These are phyloP conservation scores for Myotis brandtii DNA, from an alignment of 2,113 vertebrate species.

Conservation along the genomic window DNA sequence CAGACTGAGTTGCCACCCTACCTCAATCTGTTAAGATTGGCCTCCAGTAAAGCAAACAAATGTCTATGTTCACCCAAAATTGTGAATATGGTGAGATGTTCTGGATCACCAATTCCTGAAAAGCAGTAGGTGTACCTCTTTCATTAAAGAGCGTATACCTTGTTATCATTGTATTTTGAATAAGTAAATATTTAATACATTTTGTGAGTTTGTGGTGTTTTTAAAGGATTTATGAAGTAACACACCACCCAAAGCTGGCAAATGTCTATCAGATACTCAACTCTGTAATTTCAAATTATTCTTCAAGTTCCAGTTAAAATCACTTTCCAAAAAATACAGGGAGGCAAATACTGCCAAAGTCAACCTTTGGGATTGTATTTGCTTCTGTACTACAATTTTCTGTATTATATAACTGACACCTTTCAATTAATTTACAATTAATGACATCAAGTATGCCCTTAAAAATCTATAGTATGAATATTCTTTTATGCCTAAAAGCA, in stretches of 20 bases:
- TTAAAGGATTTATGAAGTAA: conserved; percentile 5
- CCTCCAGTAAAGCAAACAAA: background rate
- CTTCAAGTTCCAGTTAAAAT: conserved; percentile 29
- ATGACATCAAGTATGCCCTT: background rate
- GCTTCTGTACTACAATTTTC: conserved; percentile 17
- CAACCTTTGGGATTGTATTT: background rate
- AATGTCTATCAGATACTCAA: background rate
- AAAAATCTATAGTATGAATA: background rate
- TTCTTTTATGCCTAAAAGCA: conserved; percentile 7
- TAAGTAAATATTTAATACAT: conserved; percentile 19
- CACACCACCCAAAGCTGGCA: background rate
- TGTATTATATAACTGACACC: background rate
- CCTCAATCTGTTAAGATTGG: background rate
- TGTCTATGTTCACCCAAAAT: background rate
- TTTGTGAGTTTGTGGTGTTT: background rate
- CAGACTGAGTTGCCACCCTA: background rate
- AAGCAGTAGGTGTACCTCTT: background rate
- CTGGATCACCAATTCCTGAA: background rate
- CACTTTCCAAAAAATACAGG: conserved; percentile 9
- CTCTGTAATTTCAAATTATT: conserved; percentile 11
- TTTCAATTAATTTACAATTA: background rate
- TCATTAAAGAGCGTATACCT: background rate
- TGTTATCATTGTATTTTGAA: background rate
- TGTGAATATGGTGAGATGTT: background rate
- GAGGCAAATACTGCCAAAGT: background rate